Conservation (phyloP, 2,888 invertebrate genomes). For the Diabrotica balteata region DNA sequence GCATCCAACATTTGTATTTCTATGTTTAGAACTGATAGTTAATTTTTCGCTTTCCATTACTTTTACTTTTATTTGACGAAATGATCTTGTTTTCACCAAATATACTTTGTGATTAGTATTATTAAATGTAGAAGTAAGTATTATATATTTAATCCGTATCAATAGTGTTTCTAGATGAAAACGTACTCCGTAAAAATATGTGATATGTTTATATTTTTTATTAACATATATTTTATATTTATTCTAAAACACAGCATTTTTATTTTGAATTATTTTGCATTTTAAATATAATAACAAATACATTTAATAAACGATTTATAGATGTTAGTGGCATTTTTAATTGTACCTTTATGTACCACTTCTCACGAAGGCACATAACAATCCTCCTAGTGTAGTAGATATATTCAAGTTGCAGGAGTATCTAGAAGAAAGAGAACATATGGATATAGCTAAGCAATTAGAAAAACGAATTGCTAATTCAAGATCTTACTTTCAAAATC, state of each 20-base stretch:
- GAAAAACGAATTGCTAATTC: too few relatives aligned
- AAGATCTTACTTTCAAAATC: too few relatives aligned
- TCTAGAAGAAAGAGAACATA: too few relatives aligned
- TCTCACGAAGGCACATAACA: too few relatives aligned
- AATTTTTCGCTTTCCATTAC: conserved; percentile 40
- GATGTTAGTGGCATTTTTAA: conserved; percentile 9
- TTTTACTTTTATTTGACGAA: conserved; percentile 31
- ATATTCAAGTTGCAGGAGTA: too few relatives aligned
- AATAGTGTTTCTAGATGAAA: conserved; percentile 28
- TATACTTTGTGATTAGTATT: conserved; percentile 44
- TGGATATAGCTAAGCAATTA: too few relatives aligned
- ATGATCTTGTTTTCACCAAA: conserved; percentile 40
- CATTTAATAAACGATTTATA: conserved; percentile 32
- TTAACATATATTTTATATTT: conserved; percentile 30
- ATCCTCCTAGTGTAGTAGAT: too few relatives aligned
- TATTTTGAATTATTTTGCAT: conserved; percentile 26
- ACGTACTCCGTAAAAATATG: conserved; percentile 40
- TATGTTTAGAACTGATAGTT: conserved; percentile 28
- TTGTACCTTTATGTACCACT: too few relatives aligned
- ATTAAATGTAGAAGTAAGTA: conserved; percentile 39
- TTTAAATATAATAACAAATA: conserved; percentile 32
- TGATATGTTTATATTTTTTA: conserved; percentile 44
- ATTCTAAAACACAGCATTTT: conserved; percentile 25
- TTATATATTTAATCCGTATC: conserved; percentile 31
- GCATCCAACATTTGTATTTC: too few relatives aligned